phyloP scores from a whole-genome alignment of 2,113 vertebrate genomes.

The Geococcyx californianus region DNA sequence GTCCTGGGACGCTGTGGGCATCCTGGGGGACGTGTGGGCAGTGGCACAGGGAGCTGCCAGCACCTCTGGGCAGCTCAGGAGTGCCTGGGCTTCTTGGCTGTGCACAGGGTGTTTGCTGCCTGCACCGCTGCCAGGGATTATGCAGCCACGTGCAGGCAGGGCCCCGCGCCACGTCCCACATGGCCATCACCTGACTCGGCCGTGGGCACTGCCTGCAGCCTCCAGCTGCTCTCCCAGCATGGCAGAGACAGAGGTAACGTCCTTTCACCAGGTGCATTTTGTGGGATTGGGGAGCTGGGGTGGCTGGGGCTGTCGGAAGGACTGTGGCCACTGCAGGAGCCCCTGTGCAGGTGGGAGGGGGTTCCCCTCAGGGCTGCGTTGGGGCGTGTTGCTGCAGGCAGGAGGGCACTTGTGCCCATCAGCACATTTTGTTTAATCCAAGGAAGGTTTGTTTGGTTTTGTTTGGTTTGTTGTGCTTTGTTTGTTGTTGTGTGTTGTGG shows the following conservation, averaged over 20 bases:
- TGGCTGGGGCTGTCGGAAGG: rapidly evolving
- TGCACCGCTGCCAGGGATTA: background rate
- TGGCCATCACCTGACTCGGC: background rate
- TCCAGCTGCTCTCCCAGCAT: rapidly evolving
- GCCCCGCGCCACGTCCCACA: background rate
- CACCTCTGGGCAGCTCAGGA: rapidly evolving
- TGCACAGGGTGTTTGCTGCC: background rate
- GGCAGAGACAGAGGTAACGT: background rate
- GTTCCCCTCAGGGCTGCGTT: rapidly evolving
- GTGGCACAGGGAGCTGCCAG: background rate
- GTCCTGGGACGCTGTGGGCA: background rate
- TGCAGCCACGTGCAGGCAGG: background rate
- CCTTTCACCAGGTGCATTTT: rapidly evolving
- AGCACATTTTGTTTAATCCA: background rate
- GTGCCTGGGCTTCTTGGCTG: rapidly evolving
- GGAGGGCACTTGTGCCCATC: background rate
- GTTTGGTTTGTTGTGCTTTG: background rate
- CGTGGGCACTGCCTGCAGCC: rapidly evolving
- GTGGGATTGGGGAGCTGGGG: background rate
- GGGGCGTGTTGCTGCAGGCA: background rate
- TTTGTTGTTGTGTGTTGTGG: too few species aligned
- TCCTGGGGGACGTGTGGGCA: background rate
- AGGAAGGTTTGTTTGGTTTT: background rate
- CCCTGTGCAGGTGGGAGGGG: rapidly evolving
- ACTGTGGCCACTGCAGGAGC: rapidly evolving